These are phyloP conservation scores for Nycticryphes semicollaris DNA, from an alignment of 2,113 vertebrate genomes.

Conservation along the genomic window DNA sequence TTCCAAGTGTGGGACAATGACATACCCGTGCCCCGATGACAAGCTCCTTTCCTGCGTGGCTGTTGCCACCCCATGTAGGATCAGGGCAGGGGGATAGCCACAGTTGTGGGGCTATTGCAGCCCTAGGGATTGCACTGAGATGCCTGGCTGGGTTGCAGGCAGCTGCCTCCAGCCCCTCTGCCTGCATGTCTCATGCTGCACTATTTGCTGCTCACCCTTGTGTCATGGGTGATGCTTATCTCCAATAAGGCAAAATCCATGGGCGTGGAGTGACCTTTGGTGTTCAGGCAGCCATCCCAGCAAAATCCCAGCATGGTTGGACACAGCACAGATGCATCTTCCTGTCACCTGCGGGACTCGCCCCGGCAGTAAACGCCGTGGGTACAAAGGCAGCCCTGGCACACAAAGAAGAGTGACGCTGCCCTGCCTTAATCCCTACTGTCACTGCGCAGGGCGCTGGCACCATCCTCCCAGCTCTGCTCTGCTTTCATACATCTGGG, in stretches of 20 bases:
- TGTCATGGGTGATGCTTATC: fast-evolving
- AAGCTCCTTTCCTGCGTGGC: fast-evolving
- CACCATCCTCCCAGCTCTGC: fast-evolving
- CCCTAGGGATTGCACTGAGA: not conserved
- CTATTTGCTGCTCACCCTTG: not conserved
- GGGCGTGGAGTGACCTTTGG: not conserved
- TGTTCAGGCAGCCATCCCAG: not conserved
- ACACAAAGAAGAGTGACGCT: fast-evolving
- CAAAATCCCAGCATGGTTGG: fast-evolving
- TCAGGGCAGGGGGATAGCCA: not conserved
- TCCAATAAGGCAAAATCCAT: not conserved
- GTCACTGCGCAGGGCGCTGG: fast-evolving
- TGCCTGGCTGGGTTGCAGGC: not conserved
- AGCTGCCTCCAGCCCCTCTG: not conserved
- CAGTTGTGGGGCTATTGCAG: not conserved
- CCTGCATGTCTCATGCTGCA: not conserved
- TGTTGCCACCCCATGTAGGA: not conserved
- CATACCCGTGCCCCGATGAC: not conserved
- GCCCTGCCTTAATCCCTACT: not conserved
- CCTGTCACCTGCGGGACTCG: fast-evolving
- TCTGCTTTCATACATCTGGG: fast-evolving
- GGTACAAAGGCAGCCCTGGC: not conserved
- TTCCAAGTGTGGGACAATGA: fast-evolving
- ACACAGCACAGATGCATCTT: fast-evolving
- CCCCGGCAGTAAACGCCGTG: not conserved